Evolutionary conservation across 2,797 vertebrate species (phyloP), one percentile per base, ranked within the genome.

Genomic region (Lithobates pipiens): DNA sequence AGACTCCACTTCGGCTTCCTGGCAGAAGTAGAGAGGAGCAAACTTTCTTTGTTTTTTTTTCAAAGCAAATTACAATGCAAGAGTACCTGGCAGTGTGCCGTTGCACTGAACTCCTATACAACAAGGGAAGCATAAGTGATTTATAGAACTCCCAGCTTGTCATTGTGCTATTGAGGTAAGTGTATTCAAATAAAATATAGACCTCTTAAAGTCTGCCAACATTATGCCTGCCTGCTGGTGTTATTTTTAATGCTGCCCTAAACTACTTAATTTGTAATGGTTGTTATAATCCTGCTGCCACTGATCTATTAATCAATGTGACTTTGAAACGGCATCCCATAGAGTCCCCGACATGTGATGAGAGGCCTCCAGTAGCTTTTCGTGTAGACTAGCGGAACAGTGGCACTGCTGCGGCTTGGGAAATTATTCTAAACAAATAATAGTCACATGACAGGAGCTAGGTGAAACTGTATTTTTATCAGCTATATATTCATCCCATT

Each of bases 301-400:
- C 29, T 84, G 74, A 74, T 77, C 81, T 83, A 83, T 83, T 83
- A 83, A 83, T 83, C 72, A 83, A 74, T 67, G 27, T 29, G 73
- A 36, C 81, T 83, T 83, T 68, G 72, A 83, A 83, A 34, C 15
- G 39, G 63, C 42, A 23, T 83, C 81, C 72, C 29, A 83, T 76
- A 27, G 73, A 83, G 81, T 29, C 57, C 73, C 34, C 27, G 81
- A 76, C 61, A 50, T 69, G 81, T 18, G 54, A 83, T 83, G 42
- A 67, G 81, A 83, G 39, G 27, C 25, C 73, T 76, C 29, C 81
- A 46, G 72, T 54, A 44, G 63, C 54, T 61, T 77, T 77, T 61
- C 50, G 10, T 77, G 71, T 73, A 73, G 71, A 42, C 39, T 67
- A 61, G 34, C 69, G 73, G 50, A 71, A 61, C 36, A 9, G n/a